A percentile compares a stretch with the other conserved stretches of the same genome.
Evolutionary conservation across 2,888 invertebrate genomes (phyloP).

Genomic region (Teleiodes luculella): DNA sequence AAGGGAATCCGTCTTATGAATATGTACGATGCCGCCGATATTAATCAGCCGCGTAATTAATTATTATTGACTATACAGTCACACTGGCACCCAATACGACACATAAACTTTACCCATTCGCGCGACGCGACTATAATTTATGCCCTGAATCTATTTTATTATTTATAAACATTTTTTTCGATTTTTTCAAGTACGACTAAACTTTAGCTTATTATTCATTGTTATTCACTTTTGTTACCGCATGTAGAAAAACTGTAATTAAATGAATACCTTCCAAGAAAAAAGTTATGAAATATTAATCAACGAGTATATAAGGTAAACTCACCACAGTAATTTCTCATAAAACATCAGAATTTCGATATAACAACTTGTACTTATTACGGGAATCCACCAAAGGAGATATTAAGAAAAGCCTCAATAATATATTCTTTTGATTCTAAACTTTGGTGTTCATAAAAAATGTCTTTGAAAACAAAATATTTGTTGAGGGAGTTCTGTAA

Average conservation of each 20-base stretch:
- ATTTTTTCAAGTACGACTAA: not conserved
- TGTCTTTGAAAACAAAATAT: constrained; percentile 47
- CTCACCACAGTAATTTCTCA: not conserved
- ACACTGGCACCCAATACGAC: constrained; percentile 27
- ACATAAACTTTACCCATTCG: constrained; percentile 25
- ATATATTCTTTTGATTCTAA: constrained; percentile 8
- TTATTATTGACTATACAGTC: constrained; percentile 32
- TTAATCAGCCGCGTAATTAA: constrained; percentile 36
- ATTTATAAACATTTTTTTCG: constrained; percentile 15
- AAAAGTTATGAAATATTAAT: not conserved
- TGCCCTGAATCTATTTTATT: constrained; percentile 8
- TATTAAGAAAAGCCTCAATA: not conserved
- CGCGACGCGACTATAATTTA: constrained; percentile 16
- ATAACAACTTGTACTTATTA: constrained; percentile 2
- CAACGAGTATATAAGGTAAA: not conserved
- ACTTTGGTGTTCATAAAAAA: constrained; percentile 25
- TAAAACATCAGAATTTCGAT: not conserved
- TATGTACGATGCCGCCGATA: constrained; percentile 25
- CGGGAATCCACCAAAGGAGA: not conserved
- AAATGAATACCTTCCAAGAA: not conserved
- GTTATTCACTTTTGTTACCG: not conserved
- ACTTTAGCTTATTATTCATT: not conserved
- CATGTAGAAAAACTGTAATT: not conserved
- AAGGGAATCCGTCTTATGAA: constrained; percentile 13
- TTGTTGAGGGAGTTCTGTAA: constrained; percentile 51